Evolutionary conservation across 1,140 invertebrate species (phyloP), one percentile per base, ranked within the genome.

Genomic region (Pogonomyrmex californicus): DNA sequence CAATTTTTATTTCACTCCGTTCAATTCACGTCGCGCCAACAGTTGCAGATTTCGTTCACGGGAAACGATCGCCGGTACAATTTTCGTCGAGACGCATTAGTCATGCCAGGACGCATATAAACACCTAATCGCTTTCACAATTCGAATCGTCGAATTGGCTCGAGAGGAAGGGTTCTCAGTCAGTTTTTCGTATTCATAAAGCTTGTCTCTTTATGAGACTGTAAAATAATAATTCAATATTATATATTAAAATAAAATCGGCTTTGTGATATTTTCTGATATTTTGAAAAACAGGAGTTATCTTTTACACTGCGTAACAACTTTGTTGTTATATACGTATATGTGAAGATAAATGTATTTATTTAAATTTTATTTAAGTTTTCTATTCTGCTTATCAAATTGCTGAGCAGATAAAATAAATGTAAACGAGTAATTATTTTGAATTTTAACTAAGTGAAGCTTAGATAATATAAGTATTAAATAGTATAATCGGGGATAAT

Each of bases 1-100:
- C 41, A 77, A 77, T 65, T 78, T 78, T 78, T 78, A 63, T 65
- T 47, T 36, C 30, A 41, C 76, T 63, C 41, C 60, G 49, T 65
- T 65, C 33, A 78, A 65, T 78, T 65, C 33, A 33, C 60, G 76
- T 60, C 76, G 10, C 44, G 30, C 41, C 58, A 65, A 63, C 44
- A n/a, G 49, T 49, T 30, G 76, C 60, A 23, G 58, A 78, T 78
- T 65, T 78, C 30, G 65, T 78, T 78, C 41, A 49, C 33, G 41
- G 33, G 44, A 51, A 65, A 47, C 5, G 58, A 63, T 12, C 14
- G 14, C 17, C 30, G 58, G 33, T 6, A 36, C 12, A 17, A 49
- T 51, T 47, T 63, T 78, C n/a, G 33, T 47, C 75, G 30, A 14
- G 4, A 6, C 9, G 75, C 4, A 78, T 65, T 65, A 78, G 33